Evolutionary conservation across 2,797 vertebrate genomes (phyloP).

Genomic region (Cygnus olor): DNA sequence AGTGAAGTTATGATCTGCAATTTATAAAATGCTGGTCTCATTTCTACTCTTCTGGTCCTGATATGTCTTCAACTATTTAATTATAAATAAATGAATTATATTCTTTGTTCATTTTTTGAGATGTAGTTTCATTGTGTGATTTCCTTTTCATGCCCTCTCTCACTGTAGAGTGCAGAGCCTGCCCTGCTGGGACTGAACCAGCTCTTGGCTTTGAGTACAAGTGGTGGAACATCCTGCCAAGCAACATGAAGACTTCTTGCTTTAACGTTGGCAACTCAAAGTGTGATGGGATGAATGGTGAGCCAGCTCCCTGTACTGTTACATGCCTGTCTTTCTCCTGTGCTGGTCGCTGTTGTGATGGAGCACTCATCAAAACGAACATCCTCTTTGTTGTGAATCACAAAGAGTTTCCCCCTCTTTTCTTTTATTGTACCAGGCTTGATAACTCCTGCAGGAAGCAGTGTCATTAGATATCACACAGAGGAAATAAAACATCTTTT

Average conservation of each 20-base stretch:
- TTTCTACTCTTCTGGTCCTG: neutral
- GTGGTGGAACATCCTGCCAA: conserved; percentile 96
- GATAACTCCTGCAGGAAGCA: neutral
- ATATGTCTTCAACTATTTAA: neutral
- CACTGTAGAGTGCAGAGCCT: conserved; percentile 85
- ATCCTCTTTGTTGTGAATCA: neutral
- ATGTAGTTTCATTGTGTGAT: neutral
- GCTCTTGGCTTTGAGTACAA: conserved; percentile 92
- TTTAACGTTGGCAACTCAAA: conserved; percentile 98
- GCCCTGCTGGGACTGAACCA: conserved; percentile 95
- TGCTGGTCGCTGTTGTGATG: neutral
- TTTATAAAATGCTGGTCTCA: neutral
- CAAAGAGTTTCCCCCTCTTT: neutral
- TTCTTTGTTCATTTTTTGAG: neutral
- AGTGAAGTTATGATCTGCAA: fast-evolving
- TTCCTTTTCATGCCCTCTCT: neutral
- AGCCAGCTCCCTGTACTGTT: conserved; percentile 48
- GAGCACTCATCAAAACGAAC: neutral
- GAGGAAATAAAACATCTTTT: neutral
- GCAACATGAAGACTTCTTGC: conserved; percentile 97
- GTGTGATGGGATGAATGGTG: conserved; percentile 95
- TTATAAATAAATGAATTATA: neutral
- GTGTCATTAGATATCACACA: neutral
- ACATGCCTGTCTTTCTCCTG: neutral
- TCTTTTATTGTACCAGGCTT: neutral